Evolutionary conservation across 2,797 vertebrate genomes (phyloP).

Genomic region (Coccyzus lansbergi): DNA sequence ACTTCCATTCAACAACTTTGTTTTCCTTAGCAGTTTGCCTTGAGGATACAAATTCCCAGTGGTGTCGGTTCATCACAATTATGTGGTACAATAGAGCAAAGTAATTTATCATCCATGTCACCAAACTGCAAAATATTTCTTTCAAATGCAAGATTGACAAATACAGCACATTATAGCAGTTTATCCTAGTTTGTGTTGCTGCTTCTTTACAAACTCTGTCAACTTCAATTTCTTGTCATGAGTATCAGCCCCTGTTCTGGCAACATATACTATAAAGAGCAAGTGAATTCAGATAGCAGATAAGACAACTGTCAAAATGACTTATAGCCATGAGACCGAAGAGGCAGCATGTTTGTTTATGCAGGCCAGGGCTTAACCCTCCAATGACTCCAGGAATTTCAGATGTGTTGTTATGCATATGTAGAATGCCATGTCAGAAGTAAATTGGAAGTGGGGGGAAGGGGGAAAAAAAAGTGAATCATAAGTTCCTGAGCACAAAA

Average conservation of each 20-base stretch:
- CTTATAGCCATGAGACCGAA: background rate
- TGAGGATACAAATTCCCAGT: slow-evolving; percentile 27
- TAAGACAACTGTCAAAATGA: slow-evolving; percentile 46
- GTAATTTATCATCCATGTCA: slow-evolving; percentile 44
- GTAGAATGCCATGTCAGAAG: background rate
- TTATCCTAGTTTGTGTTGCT: background rate
- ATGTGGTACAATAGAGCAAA: background rate
- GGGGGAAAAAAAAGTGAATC: background rate
- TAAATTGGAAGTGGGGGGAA: background rate
- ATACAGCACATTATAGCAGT: background rate
- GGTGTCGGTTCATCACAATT: slow-evolving; percentile 27
- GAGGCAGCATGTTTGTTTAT: slow-evolving; percentile 11
- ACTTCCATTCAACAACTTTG: slow-evolving; percentile 7
- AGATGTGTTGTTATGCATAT: background rate
- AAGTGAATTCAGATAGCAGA: slow-evolving; percentile 26
- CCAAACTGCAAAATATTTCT: background rate
- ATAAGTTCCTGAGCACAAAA: background rate
- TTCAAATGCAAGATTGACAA: slow-evolving; percentile 23
- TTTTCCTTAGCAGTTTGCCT: slow-evolving; percentile 37
- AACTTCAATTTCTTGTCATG: slow-evolving; percentile 32
- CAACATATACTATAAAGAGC: background rate
- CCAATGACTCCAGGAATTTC: slow-evolving; percentile 21
- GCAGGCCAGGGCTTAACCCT: background rate
- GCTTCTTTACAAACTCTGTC: slow-evolving; percentile 1
- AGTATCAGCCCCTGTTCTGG: slow-evolving; percentile 14